phyloP scores from a whole-genome alignment of 2,797 vertebrate genomes.

The Nothura maculosa region DNA sequence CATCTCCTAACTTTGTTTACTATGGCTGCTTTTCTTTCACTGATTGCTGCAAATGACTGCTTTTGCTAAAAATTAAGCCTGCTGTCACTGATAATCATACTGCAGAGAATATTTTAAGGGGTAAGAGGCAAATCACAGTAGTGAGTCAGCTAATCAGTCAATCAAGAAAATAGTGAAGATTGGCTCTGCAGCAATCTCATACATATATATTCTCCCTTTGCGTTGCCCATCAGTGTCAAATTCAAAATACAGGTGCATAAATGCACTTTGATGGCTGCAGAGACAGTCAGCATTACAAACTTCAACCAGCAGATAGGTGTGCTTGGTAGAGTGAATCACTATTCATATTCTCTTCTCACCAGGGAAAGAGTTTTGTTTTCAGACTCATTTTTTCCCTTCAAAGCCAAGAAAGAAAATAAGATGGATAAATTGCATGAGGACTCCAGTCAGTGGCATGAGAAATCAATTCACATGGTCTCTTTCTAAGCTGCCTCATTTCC shows the following conservation, averaged over 20 bases:
- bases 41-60: conserved; percentile 30
- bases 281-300: conserved; percentile 6
- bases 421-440: neutral
- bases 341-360: conserved; percentile 5
- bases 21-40: conserved; percentile 27
- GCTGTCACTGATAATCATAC: conserved; percentile 12
- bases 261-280: conserved; percentile 15
- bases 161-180: conserved; percentile 55
- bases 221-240: conserved; percentile 41
- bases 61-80: conserved; percentile 48
- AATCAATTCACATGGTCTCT: neutral
- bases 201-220: conserved; percentile 15
- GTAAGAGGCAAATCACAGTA: conserved; percentile 23
- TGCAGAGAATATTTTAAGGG: conserved; percentile 26
- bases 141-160: conserved; percentile 66
- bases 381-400: neutral
- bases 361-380: neutral
- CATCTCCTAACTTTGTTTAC: conserved; percentile 33
- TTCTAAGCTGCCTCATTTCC: neutral
- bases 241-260: conserved; percentile 42
- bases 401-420: neutral
- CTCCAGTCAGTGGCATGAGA: neutral
- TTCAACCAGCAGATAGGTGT: conserved; percentile 26
- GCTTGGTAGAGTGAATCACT: neutral
- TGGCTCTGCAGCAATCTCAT: neutral